Conservation (phyloP, 2,113 vertebrate species). For the Pluvianellus socialis region DNA sequence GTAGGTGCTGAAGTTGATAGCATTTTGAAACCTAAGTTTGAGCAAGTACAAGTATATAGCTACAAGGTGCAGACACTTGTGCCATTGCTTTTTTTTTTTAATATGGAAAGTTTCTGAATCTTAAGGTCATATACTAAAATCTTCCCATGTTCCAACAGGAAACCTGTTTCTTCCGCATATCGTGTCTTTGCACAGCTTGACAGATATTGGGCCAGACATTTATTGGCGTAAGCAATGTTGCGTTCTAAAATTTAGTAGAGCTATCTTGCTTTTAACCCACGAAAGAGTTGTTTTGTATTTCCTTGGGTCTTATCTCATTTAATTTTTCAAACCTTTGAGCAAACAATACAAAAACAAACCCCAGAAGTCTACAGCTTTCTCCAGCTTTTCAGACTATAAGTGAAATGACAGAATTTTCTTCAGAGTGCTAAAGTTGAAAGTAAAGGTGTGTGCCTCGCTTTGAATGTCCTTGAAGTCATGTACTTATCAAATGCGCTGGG, state of each 20-base stretch:
- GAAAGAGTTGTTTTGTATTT: background rate
- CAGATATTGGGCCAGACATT: background rate
- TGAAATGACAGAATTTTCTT: background rate
- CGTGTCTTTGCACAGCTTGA: background rate
- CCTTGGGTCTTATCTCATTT: background rate
- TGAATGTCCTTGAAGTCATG: background rate
- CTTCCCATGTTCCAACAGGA: background rate
- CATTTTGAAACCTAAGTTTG: slow-evolving; percentile 20
- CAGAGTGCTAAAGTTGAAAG: background rate
- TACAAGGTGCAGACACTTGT: background rate
- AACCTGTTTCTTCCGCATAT: background rate
- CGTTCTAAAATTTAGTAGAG: background rate
- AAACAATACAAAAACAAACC: background rate
- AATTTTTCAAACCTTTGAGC: background rate
- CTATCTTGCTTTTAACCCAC: background rate
- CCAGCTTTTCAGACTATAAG: background rate
- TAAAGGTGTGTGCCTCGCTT: background rate
- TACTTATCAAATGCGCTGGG: background rate
- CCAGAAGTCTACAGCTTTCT: background rate
- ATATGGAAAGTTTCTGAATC: background rate
- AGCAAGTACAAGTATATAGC: background rate
- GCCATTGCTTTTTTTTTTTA: background rate
- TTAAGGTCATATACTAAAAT: background rate
- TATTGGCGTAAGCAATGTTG: background rate
- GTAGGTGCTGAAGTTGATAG: background rate